Evolutionary conservation across 2,797 vertebrate genomes (phyloP).

Genomic region (Argentina silus): DNA sequence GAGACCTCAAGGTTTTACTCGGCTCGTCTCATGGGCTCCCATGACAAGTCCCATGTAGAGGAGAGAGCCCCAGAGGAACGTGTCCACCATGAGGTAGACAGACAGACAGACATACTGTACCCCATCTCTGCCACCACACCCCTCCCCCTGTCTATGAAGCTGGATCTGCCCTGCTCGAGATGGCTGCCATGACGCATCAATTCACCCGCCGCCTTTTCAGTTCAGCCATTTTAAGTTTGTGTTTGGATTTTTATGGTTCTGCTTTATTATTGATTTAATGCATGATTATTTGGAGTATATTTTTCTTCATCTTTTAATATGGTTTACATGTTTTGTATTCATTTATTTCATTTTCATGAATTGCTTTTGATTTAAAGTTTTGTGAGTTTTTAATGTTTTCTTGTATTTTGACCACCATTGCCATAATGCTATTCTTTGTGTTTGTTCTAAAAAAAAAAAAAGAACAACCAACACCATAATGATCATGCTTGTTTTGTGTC

Average conservation of each 20-base stretch:
- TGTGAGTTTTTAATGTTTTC: slow-evolving; percentile 12
- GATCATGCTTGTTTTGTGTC: neutral
- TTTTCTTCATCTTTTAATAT: slow-evolving; percentile 15
- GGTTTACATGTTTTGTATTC: neutral
- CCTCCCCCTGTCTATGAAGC: neutral
- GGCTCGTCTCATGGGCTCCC: slow-evolving; percentile 80
- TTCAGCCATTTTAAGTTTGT: slow-evolving; percentile 25
- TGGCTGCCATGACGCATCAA: slow-evolving; percentile 17
- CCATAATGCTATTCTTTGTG: neutral
- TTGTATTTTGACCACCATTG: neutral
- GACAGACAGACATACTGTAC: slow-evolving; percentile 11
- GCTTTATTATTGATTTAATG: slow-evolving; percentile 14
- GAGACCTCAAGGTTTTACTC: slow-evolving; percentile 79
- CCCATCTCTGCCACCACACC: slow-evolving; percentile 27
- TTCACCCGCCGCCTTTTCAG: slow-evolving; percentile 10
- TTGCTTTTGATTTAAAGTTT: slow-evolving; percentile 6
- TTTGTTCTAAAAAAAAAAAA: neutral
- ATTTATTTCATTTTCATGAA: slow-evolving; percentile 11
- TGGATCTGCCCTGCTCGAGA: slow-evolving; percentile 53
- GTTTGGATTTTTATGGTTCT: slow-evolving; percentile 18
- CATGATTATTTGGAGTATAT: slow-evolving; percentile 5
- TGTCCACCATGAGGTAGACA: slow-evolving; percentile 71
- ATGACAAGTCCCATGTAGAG: slow-evolving; percentile 84
- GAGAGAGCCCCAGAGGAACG: slow-evolving; percentile 70
- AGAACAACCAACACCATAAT: neutral